Evolutionary conservation across 2,113 vertebrate genomes (phyloP).

Genomic region (Pedetes capensis): DNA sequence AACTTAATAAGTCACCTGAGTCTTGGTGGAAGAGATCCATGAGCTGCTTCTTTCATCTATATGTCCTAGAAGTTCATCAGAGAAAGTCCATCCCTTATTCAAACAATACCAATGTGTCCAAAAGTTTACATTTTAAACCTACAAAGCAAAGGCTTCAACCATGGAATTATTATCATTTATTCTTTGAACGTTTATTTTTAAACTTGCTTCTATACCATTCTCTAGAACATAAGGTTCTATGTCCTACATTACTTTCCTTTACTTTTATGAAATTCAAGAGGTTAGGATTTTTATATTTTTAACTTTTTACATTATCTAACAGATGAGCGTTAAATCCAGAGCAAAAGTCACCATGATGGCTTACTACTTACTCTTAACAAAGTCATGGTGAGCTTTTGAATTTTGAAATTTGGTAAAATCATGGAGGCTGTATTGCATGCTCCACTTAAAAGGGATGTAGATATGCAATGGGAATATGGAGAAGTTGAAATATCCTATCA

Average conservation of each 20-base stretch:
- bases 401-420: neutral
- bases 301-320: slow-evolving; percentile 8
- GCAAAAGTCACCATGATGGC: neutral
- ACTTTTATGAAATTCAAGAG: slow-evolving; percentile 17
- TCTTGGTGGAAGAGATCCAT: neutral
- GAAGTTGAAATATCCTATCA: neutral
- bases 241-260: slow-evolving; percentile 42
- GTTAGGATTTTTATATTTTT: neutral
- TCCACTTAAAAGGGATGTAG: neutral
- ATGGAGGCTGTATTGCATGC: neutral
- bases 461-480: neutral
- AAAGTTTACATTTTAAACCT: slow-evolving; percentile 33
- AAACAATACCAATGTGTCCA: neutral
- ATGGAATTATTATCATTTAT: slow-evolving; percentile 23
- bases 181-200: slow-evolving; percentile 72
- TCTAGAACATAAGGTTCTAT: slow-evolving; percentile 7
- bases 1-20: neutral
- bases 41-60: neutral
- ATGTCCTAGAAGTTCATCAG: neutral
- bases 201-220: slow-evolving; percentile 49
- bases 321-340: slow-evolving; percentile 27
- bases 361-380: neutral
- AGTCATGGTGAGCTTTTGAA: no score
- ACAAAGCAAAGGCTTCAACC: neutral
- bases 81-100: neutral